Conservation (phyloP, 2,888 invertebrate genomes). For the Liposcelis brunnea region DNA sequence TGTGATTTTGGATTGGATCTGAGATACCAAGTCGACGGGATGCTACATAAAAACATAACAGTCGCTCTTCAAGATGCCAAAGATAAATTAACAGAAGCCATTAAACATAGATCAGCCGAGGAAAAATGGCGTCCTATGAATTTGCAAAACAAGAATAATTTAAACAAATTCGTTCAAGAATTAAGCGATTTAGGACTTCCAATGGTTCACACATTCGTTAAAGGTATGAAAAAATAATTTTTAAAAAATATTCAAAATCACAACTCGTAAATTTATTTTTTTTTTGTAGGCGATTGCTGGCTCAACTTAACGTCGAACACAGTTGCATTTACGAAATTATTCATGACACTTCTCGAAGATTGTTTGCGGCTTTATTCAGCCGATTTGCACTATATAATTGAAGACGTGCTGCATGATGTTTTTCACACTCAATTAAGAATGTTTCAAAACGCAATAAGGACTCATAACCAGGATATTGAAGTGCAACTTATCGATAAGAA, state of each 20-base stretch:
- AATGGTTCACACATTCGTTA: constrained; percentile 44
- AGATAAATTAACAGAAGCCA: constrained; percentile 66
- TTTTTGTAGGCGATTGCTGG: constrained; percentile 41
- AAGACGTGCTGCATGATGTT: constrained; percentile 52
- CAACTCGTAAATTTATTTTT: constrained; percentile 5
- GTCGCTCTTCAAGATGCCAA: constrained; percentile 60
- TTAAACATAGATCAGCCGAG: constrained; percentile 56
- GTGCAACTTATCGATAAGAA: constrained; percentile 41
- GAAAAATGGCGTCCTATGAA: constrained; percentile 76
- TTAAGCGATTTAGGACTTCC: constrained; percentile 48
- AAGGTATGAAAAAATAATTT: constrained; percentile 23
- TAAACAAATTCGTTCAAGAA: constrained; percentile 50
- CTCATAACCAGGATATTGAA: constrained; percentile 35
- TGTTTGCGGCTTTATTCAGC: constrained; percentile 56
- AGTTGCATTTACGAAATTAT: constrained; percentile 59
- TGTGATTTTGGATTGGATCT: constrained; percentile 66
- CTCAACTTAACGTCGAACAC: constrained; percentile 64
- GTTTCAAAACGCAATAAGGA: constrained; percentile 35
- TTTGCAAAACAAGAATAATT: constrained; percentile 51
- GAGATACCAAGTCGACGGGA: constrained; percentile 76
- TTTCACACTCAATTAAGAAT: constrained; percentile 57
- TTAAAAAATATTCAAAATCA: background rate
- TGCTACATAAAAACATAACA: constrained; percentile 57
- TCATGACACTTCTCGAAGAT: constrained; percentile 54
- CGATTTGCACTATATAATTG: constrained; percentile 54